Evolutionary conservation across 2,888 invertebrate species (phyloP), one percentile per base, ranked within the genome.

Genomic region (Hylaea fasciaria): DNA sequence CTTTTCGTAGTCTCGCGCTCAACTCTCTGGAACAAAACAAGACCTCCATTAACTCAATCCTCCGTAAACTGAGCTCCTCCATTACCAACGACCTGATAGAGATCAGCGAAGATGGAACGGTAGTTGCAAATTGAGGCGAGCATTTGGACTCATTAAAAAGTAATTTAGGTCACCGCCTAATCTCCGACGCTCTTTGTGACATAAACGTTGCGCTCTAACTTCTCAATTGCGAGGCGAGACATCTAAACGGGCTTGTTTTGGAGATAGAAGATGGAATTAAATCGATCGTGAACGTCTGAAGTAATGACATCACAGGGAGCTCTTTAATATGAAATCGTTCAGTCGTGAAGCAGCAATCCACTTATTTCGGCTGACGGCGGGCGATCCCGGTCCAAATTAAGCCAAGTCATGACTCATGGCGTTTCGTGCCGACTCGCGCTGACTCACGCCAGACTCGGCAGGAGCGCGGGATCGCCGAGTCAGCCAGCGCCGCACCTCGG

Each of bases 1-100:
- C 90, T 90, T 77, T 90, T 91, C 61, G 86, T 86, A 45, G 74
- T 85, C 74, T 92, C 91, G 47, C 91, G 85, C 66, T 92, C 91
- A 53, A 89, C 80, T 76, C 91, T 87, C 91, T 92, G 80, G 11
- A 87, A 87, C 72, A 77, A 82, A 57, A 52, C 11, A 52, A 54
- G 12, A 46, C 0, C 32, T 46, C 28, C 29, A 50, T 49, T 29
- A 32, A 29, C 13, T 14, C 16, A 46, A 39, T 50, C 37, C n/a
- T 14, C 5, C 7, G 22, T 32, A 22, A 11, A 32, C 0, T 29
- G 32, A 57, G 32, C 45, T 41, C 43, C 43, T 43, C 50, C 46
- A 50, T 45, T 45, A 53, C 28, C 28, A 49, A 4, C 44, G 46
- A 54, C 44, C 48, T 55, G 65, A 67, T 64, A 60, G 46, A 57